phyloP scores from a whole-genome alignment of 2,888 invertebrate species.

The Keiferia lycopersicella region DNA sequence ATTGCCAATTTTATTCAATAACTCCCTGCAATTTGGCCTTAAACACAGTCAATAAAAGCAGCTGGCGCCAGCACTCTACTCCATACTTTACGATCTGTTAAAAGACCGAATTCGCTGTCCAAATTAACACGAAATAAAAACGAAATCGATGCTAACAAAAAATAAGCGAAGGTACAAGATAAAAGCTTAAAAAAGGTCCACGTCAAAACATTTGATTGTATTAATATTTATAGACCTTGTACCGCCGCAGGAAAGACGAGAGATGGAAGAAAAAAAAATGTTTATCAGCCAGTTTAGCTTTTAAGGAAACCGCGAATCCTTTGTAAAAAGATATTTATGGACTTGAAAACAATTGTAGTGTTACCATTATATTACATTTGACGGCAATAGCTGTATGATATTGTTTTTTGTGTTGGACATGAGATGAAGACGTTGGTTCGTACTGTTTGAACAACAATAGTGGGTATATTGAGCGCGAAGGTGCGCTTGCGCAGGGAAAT shows the following conservation, averaged over 20 bases:
- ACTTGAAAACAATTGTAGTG: conserved; percentile 78
- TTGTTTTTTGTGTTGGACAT: conserved; percentile 58
- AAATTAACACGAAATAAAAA: conserved; percentile 82
- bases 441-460: conserved; percentile 56
- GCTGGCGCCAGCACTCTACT: conserved; percentile 66
- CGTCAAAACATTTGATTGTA: conserved; percentile 82
- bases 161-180: conserved; percentile 78
- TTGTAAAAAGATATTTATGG: conserved; percentile 79
- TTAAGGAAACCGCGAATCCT: conserved; percentile 80
- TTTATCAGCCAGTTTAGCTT: conserved; percentile 80
- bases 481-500: conserved; percentile 39
- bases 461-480: conserved; percentile 51
- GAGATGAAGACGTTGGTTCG: conserved; percentile 69
- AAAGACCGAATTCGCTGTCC: conserved; percentile 80
- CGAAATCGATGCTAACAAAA: conserved; percentile 73
- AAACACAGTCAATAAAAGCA: conserved; percentile 48
- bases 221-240: conserved; percentile 79
- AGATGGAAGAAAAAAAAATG: conserved; percentile 70
- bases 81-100: conserved; percentile 81
- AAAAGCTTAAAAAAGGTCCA: conserved; percentile 79
- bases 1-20: conserved; percentile 37
- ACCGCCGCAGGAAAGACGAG: conserved; percentile 74
- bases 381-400: conserved; percentile 77
- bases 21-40: conserved; percentile 36
- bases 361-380: conserved; percentile 78